Evolutionary conservation across 2,797 vertebrate genomes (phyloP).

Genomic region (Sebastes diploproa): DNA sequence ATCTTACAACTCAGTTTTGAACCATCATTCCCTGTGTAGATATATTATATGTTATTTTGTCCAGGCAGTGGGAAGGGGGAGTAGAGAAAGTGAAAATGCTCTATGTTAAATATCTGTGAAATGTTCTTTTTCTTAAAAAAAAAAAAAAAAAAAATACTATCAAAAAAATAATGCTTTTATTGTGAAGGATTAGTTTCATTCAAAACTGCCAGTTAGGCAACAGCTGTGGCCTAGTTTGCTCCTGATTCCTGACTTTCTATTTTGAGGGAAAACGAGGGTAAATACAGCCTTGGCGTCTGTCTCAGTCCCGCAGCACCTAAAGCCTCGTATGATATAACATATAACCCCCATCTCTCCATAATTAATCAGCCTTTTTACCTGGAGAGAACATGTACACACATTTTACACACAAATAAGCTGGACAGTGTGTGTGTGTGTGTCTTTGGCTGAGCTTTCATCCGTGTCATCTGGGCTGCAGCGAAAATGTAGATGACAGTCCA

Average conservation of each 20-base stretch:
- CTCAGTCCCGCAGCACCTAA: slow-evolving; percentile 4
- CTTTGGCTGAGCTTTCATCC: not conserved
- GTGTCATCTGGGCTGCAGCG: not conserved
- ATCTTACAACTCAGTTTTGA: too few species aligned
- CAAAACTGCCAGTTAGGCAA: not conserved
- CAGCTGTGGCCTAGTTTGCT: slow-evolving; percentile 23
- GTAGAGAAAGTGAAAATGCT: too few species aligned
- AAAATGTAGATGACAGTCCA: not conserved
- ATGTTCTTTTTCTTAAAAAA: too few species aligned
- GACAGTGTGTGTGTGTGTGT: not conserved
- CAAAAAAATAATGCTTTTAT: not conserved
- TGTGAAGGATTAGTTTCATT: not conserved
- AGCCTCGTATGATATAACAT: not conserved
- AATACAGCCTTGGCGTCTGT: not conserved
- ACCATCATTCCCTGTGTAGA: too few species aligned
- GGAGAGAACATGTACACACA: not conserved
- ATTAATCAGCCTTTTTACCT: slow-evolving; percentile 38
- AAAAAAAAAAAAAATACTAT: not conserved
- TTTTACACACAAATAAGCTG: not conserved
- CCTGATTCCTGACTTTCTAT: not conserved
- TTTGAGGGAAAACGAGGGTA: not conserved
- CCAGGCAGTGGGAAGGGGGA: too few species aligned
- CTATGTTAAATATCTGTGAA: too few species aligned
- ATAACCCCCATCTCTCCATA: not conserved
- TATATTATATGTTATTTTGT: too few species aligned